Base-by-base conservation (phyloP, 2,113 vertebrate genomes). In the Dicrurus megarhynchus region DNA sequence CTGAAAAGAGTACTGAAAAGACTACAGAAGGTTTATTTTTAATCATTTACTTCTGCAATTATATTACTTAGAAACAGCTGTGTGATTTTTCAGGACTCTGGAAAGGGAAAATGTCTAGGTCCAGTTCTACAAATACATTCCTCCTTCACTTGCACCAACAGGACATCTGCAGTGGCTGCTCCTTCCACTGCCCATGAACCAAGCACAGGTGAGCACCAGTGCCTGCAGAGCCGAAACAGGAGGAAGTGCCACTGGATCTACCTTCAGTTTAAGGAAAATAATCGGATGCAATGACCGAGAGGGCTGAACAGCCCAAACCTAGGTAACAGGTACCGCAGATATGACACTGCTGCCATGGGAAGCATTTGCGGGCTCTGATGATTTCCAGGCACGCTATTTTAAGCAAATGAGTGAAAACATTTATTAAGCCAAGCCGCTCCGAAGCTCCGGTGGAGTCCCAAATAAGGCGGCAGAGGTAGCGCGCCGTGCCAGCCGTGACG, bases 161-260 rank as follows among this genome's bases (percentile, higher is more conserved):
- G 10, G 63, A 5, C 41, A 47, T 56, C 37, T 30, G 37, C 57
- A 77, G 81, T 4, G 11, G 19, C 13, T 23, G 24, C n/a, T 61
- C 26, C 75, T 77, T 93, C 46, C 35, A 27, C 18, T 5, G 23
- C 55, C 16, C 41, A 4, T 6, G 67, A 46, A 39, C 6, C 16
- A 39, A 15, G 5, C 60, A 4, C 1, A 35, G 1, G 35, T 13
- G 50, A 6, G 5, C n/a, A 60, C 2, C 26, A 37, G 37, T 1
- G 50, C 39, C 64, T 57, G 90, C 3, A 3, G 63, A 65, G 44
- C 21, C 35, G 30, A 10, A 16, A 44, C 13, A 17, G 41, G 24
- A 44, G n/a, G 27, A 60, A 60, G 14, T 0, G 50, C 33, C 3
- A 5, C 79, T 32, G 79, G 42, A 65, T 84, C 52, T 14, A 42